A percentile compares a stretch with the other conserved stretches of the same genome.
Evolutionary conservation across 2,113 vertebrate genomes (phyloP).

Genomic region (Myrmecobius fasciatus): DNA sequence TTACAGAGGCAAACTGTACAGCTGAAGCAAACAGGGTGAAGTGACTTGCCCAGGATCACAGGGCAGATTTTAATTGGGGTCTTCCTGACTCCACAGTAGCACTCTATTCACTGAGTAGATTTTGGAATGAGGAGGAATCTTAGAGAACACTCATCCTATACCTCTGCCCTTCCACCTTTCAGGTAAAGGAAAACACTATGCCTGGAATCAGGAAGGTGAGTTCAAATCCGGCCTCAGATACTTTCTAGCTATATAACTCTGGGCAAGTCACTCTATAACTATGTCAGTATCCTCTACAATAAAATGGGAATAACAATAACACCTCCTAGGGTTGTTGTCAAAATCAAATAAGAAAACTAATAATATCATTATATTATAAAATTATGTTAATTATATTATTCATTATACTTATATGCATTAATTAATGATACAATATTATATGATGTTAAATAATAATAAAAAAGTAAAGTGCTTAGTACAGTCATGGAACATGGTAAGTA

Average conservation of each 20-base stretch:
- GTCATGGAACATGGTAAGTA: background rate
- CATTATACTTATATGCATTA: too few species aligned
- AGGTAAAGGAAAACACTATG: background rate
- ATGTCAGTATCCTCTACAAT: background rate
- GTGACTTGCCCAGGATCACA: background rate
- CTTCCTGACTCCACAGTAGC: background rate
- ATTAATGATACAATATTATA: too few species aligned
- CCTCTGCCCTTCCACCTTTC: background rate
- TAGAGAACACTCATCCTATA: background rate
- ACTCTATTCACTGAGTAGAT: background rate
- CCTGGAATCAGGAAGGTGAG: background rate
- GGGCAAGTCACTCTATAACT: background rate
- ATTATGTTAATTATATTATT: too few species aligned
- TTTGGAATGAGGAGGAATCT: background rate
- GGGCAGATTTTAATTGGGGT: background rate
- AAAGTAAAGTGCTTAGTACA: background rate
- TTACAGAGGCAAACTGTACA: background rate
- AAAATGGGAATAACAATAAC: background rate
- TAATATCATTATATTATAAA: background rate
- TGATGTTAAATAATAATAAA: background rate
- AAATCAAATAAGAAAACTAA: background rate
- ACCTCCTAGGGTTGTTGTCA: background rate
- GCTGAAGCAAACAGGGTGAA: background rate
- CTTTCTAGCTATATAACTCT: background rate
- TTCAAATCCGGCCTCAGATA: background rate